Percentiles rank a stretch among this genome's conserved stretches.
phyloP scores from a whole-genome alignment of 2,113 vertebrate species.

The Oncorhynchus keta region DNA sequence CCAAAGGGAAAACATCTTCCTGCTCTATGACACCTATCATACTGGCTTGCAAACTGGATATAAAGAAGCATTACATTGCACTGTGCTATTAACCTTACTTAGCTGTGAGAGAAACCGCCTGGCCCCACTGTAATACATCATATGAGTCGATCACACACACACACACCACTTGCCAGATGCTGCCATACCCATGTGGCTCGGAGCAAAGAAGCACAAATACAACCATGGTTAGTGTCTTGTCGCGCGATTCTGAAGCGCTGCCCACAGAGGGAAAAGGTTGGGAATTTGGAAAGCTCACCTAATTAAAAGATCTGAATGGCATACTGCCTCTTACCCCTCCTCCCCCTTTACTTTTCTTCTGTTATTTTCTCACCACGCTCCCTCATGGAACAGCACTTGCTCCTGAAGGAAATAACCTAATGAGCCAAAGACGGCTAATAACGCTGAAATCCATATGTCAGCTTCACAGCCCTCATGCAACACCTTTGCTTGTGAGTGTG shows the following conservation, averaged over 20 bases:
- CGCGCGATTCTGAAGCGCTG: neutral
- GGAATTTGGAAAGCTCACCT: slow-evolving; percentile 5
- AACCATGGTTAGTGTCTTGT: neutral
- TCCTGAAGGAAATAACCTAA: slow-evolving; percentile 22
- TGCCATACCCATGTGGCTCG: neutral
- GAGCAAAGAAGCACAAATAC: neutral
- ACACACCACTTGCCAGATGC: neutral
- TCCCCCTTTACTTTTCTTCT: neutral
- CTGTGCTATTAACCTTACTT: no score
- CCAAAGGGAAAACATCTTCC: no score
- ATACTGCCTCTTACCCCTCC: neutral
- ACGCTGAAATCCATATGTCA: slow-evolving; percentile 30
- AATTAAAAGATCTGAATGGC: neutral
- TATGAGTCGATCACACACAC: neutral
- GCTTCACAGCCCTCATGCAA: slow-evolving; percentile 9
- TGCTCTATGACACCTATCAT: no score
- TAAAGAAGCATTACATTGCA: no score
- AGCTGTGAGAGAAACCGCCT: no score
- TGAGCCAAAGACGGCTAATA: slow-evolving; percentile 14
- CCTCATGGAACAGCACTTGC: slow-evolving; percentile 8
- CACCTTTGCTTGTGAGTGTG: neutral
- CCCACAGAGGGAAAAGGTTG: neutral
- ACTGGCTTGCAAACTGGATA: no score
- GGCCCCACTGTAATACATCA: no score
- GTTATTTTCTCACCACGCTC: neutral